These are phyloP conservation scores for Ctenosaura bakeri DNA, from an alignment of 2,797 vertebrate species.

Conservation along the genomic window DNA sequence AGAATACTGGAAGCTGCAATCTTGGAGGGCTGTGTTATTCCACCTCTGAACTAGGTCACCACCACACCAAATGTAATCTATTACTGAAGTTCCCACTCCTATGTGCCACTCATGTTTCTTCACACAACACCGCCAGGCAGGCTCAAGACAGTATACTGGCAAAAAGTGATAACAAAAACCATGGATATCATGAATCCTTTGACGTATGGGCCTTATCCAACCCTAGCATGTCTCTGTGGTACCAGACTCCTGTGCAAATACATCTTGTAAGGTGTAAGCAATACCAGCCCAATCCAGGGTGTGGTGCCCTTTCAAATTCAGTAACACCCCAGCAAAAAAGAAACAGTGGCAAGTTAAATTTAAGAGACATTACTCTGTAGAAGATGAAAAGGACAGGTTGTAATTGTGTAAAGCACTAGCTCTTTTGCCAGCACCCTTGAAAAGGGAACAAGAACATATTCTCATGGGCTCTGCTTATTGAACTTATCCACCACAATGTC, in stretches of 20 bases:
- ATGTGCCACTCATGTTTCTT: not conserved
- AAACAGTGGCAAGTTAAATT: too few relatives aligned
- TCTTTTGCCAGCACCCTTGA: not conserved
- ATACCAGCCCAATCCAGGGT: not conserved
- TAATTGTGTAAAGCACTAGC: too few relatives aligned
- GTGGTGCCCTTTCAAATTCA: too few relatives aligned
- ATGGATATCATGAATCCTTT: not conserved
- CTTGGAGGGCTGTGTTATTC: too few relatives aligned
- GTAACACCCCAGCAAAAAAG: too few relatives aligned
- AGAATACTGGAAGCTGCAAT: too few relatives aligned
- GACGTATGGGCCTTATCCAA: not conserved
- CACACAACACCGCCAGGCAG: not conserved
- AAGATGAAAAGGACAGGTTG: too few relatives aligned
- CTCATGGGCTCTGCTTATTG: not conserved
- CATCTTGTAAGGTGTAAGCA: not conserved
- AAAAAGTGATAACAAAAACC: not conserved
- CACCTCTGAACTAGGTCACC: not conserved
- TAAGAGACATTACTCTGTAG: too few relatives aligned
- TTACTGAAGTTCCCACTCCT: not conserved
- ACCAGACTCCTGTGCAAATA: not conserved
- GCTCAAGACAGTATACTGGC: not conserved
- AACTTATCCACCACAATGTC: not conserved
- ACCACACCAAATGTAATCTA: not conserved
- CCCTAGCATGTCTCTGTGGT: not conserved
- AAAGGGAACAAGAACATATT: not conserved